Conservation (phyloP, 1,140 invertebrate genomes). For the Drosophila yakuba region DNA sequence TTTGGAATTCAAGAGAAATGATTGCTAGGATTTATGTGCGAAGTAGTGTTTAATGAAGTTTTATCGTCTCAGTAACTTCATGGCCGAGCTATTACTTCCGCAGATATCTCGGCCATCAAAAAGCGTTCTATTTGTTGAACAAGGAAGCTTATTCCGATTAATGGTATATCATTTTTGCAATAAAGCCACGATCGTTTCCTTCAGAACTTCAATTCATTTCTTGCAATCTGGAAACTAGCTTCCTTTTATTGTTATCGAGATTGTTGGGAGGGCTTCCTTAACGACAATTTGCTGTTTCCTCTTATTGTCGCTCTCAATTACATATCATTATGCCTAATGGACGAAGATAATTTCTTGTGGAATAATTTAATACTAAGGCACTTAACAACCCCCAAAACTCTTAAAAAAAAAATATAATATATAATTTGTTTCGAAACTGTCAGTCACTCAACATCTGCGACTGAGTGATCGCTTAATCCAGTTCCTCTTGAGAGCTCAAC, state of each 20-base stretch:
- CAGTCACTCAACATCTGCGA: conserved; percentile 8
- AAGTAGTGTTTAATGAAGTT: background rate
- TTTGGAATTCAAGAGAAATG: conserved; percentile 12
- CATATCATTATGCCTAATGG: conserved; percentile 14
- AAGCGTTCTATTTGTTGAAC: conserved; percentile 8
- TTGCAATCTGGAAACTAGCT: conserved; percentile 7
- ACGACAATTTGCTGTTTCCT: conserved; percentile 6
- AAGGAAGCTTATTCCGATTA: background rate
- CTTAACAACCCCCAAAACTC: too few species aligned
- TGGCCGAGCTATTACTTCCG: conserved; percentile 21
- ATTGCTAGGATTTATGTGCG: background rate
- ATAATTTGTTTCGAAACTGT: background rate
- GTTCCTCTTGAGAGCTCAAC: conserved; percentile 29
- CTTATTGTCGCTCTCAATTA: conserved; percentile 8
- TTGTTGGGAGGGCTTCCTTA: background rate
- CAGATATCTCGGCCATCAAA: conserved; percentile 30
- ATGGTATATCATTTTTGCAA: conserved; percentile 15
- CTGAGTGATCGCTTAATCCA: conserved; percentile 39
- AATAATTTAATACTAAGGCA: too few species aligned
- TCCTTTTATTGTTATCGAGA: conserved; percentile 37
- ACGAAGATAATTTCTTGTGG: background rate
- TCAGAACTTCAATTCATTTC: background rate
- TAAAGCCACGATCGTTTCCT: conserved; percentile 19
- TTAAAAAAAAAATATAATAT: too few species aligned
- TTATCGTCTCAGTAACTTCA: background rate